A percentile compares a stretch with the other conserved stretches of the same genome.
Conservation (phyloP, 2,113 vertebrate genomes). For the Donacobius atricapilla region DNA sequence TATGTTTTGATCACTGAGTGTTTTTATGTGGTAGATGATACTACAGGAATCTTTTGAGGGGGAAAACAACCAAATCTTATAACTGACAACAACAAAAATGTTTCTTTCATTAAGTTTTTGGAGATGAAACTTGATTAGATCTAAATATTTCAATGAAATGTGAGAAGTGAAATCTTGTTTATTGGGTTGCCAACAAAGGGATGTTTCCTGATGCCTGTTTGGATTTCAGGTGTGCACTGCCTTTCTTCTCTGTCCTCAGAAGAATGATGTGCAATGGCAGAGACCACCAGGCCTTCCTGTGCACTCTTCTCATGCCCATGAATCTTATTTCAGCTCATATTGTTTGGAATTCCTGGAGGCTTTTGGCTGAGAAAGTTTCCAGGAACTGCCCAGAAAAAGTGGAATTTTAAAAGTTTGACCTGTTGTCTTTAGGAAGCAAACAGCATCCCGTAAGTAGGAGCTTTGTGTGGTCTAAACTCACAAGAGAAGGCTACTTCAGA, state of each 20-base stretch:
- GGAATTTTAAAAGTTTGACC: not conserved
- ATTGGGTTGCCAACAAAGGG: not conserved
- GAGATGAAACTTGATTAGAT: not conserved
- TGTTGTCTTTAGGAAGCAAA: not conserved
- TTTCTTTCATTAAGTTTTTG: not conserved
- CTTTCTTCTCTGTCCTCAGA: not conserved
- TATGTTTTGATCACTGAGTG: not conserved
- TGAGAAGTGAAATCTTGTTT: not conserved
- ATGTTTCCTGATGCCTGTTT: not conserved
- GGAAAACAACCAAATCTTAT: not conserved
- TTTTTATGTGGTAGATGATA: not conserved
- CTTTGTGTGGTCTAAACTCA: not conserved
- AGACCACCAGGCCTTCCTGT: not conserved
- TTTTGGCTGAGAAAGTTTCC: not conserved
- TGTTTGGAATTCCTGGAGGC: not conserved
- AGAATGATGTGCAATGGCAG: not conserved
- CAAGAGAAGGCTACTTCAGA: not conserved
- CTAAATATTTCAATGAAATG: not conserved
- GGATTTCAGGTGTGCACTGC: not conserved
- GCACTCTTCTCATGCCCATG: fast-evolving
- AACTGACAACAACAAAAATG: not conserved
- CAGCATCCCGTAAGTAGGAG: not conserved
- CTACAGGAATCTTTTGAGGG: not conserved
- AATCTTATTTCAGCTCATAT: not conserved
- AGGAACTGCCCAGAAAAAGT: not conserved